Percentiles rank a stretch among this genome's conserved stretches.
phyloP scores from a whole-genome alignment of 1,140 invertebrate genomes.

The Ericerus pela region DNA sequence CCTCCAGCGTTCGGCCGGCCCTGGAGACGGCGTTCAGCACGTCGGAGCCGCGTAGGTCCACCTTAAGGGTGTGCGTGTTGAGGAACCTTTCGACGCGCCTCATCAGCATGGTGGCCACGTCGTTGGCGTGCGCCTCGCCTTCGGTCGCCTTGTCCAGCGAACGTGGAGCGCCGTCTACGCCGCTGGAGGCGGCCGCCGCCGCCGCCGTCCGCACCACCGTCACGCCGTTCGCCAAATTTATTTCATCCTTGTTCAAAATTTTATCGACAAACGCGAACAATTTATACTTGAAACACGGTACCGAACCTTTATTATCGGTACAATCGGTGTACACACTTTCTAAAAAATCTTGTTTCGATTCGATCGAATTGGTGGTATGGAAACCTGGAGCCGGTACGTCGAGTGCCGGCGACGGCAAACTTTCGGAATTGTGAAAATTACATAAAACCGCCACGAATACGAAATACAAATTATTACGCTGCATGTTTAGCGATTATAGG shows the following conservation, averaged over 20 bases:
- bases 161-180: slow-evolving; percentile 49
- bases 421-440: neutral
- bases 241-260: slow-evolving; percentile 57
- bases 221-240: slow-evolving; percentile 59
- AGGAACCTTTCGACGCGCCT: slow-evolving; percentile 55
- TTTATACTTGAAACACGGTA: slow-evolving; percentile 67
- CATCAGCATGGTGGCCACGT: slow-evolving; percentile 46
- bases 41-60: slow-evolving; percentile 69
- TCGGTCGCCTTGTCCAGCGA: slow-evolving; percentile 33
- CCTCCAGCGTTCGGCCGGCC: slow-evolving; percentile 57
- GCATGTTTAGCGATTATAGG: too few species aligned
- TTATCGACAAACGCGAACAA: slow-evolving; percentile 69
- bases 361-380: slow-evolving; percentile 38
- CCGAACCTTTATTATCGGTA: slow-evolving; percentile 52
- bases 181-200: slow-evolving; percentile 35
- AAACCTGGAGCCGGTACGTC: slow-evolving; percentile 25
- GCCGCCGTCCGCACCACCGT: slow-evolving; percentile 57
- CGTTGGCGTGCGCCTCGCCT: slow-evolving; percentile 22
- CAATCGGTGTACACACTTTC: slow-evolving; percentile 60
- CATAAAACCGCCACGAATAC: too few species aligned
- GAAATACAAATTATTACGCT: too few species aligned
- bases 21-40: slow-evolving; percentile 61
- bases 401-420: slow-evolving; percentile 7
- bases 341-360: slow-evolving; percentile 52
- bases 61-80: slow-evolving; percentile 57